These are phyloP conservation scores for Phalera bucephala DNA, from an alignment of 2,888 invertebrate genomes.

Conservation along the genomic window DNA sequence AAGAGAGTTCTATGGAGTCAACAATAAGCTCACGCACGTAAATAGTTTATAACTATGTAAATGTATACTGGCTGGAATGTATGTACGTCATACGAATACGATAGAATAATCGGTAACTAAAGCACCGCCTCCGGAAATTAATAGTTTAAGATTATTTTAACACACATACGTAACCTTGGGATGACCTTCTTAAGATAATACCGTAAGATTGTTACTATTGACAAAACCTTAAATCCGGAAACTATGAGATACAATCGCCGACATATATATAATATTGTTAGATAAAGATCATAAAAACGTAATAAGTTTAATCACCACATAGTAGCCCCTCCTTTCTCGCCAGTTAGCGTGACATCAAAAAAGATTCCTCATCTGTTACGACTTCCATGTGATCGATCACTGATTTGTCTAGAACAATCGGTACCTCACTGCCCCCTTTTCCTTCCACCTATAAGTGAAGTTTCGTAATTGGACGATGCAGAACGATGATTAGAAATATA, in stretches of 20 bases:
- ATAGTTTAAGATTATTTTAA: background rate
- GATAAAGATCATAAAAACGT: background rate
- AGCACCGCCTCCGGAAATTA: background rate
- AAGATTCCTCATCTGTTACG: conserved; percentile 88
- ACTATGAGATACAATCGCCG: background rate
- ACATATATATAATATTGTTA: background rate
- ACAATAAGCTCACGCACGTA: too few relatives aligned
- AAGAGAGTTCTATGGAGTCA: too few relatives aligned
- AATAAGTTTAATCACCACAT: conserved; percentile 86
- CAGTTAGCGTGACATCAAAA: conserved; percentile 90
- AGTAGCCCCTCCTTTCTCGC: conserved; percentile 95
- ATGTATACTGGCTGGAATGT: too few relatives aligned
- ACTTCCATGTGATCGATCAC: conserved; percentile 93
- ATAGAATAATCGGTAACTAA: background rate
- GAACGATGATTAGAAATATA: too few relatives aligned
- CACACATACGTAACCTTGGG: background rate
- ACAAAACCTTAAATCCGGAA: background rate
- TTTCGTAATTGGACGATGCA: too few relatives aligned
- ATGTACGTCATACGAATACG: too few relatives aligned
- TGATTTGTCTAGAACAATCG: conserved; percentile 90
- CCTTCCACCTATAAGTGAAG: conserved; percentile 84
- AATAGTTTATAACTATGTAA: too few relatives aligned
- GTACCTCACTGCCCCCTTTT: conserved; percentile 95
- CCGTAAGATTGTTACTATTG: background rate
- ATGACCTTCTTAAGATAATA: conserved; percentile 1